These are phyloP conservation scores for Octonoba sinensis DNA, from an alignment of 2,888 invertebrate genomes.

Conservation along the genomic window DNA sequence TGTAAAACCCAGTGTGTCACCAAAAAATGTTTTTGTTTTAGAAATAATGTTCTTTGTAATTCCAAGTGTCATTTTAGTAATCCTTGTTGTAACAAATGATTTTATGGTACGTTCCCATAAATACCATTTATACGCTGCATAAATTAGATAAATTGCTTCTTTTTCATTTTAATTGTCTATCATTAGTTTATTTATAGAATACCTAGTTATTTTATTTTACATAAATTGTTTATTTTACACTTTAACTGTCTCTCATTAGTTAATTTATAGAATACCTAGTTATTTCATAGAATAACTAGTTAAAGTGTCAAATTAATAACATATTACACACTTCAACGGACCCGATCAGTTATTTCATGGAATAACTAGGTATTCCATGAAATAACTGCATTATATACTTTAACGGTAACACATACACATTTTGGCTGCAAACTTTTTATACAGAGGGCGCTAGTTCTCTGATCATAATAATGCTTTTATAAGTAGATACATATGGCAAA, in stretches of 20 bases:
- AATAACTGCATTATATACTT: constrained; percentile 53
- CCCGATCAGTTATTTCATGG: constrained; percentile 44
- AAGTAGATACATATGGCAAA: no score
- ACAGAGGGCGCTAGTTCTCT: no score
- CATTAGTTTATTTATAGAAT: background rate
- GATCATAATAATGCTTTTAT: no score
- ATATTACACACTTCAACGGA: constrained; percentile 47
- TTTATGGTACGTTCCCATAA: constrained; percentile 43
- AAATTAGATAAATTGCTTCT: constrained; percentile 48
- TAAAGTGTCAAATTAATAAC: constrained; percentile 38
- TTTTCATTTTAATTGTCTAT: constrained; percentile 9
- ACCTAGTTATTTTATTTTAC: no score
- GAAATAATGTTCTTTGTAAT: constrained; percentile 8
- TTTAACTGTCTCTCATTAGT: no score
- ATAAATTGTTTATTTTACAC: no score
- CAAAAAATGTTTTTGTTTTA: constrained; percentile 49
- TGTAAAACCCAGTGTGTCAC: constrained; percentile 51
- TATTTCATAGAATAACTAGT: no score
- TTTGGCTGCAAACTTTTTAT: no score
- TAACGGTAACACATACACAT: constrained; percentile 52
- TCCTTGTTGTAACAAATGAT: constrained; percentile 27
- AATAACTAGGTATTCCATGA: constrained; percentile 45
- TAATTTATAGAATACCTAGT: no score
- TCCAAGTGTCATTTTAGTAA: no score
- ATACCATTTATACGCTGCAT: constrained; percentile 50